These are phyloP conservation scores for Grallaria varia DNA, from an alignment of 2,113 vertebrate species.

Conservation along the genomic window DNA sequence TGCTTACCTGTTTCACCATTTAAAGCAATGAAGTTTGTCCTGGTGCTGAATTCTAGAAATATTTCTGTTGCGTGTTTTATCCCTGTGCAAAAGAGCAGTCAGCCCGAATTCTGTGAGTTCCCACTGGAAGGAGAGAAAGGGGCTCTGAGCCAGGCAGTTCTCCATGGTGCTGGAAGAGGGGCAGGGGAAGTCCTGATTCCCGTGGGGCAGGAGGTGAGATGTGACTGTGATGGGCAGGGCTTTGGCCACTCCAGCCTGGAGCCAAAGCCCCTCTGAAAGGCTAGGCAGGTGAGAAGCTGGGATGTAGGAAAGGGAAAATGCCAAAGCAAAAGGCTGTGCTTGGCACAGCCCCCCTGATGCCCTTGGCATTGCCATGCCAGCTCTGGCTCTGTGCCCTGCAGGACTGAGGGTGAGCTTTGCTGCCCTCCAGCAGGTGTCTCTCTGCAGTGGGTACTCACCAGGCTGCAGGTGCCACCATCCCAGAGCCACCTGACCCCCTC, in stretches of 20 bases:
- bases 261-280: too few relatives aligned
- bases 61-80: background rate
- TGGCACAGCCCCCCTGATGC: background rate
- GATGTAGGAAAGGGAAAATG: background rate
- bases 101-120: background rate
- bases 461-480: background rate
- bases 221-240: too few relatives aligned
- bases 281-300: background rate
- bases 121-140: background rate
- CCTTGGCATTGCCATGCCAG: background rate
- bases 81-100: background rate
- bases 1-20: background rate
- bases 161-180: too few relatives aligned
- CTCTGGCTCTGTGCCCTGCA: background rate
- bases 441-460: background rate
- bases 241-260: too few relatives aligned
- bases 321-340: background rate
- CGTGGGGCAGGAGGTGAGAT: background rate
- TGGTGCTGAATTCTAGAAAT: background rate
- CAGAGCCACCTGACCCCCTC: background rate
- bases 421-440: background rate
- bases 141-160: background rate
- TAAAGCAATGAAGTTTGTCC: background rate
- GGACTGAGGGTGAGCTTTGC: too few relatives aligned
- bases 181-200: too few relatives aligned